These are phyloP conservation scores for Amblyopsis hoosieri DNA, from an alignment of 2,797 vertebrate species.

Conservation along the genomic window DNA sequence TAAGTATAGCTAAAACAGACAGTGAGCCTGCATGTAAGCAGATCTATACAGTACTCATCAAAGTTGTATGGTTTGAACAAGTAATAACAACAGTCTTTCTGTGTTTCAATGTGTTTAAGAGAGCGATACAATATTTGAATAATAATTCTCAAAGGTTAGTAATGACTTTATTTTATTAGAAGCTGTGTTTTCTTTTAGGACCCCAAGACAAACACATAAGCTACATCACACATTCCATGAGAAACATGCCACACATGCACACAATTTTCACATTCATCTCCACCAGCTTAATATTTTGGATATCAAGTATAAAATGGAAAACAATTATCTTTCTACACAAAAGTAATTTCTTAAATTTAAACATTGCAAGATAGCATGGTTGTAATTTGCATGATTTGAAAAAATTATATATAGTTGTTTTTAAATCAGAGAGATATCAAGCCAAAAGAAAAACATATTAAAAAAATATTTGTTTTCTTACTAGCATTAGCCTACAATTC, in stretches of 20 bases:
- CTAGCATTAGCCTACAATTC: conserved; percentile 24
- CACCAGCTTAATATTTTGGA: conserved; percentile 46
- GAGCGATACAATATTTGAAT: conserved; percentile 10
- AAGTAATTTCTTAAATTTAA: conserved; percentile 25
- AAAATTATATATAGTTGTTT: conserved; percentile 37
- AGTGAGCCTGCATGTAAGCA: conserved; percentile 41
- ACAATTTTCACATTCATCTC: conserved; percentile 55
- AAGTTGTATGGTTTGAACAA: conserved; percentile 25
- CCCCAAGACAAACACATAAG: conserved; percentile 23
- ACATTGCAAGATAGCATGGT: conserved; percentile 32
- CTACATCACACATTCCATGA: conserved; percentile 27
- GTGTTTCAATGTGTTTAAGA: background rate
- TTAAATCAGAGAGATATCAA: conserved; percentile 34
- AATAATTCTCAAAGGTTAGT: conserved; percentile 1
- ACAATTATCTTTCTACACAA: conserved; percentile 20
- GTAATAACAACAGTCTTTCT: background rate
- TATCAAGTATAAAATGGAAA: conserved; percentile 28
- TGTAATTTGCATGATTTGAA: background rate
- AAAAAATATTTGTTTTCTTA: conserved; percentile 13
- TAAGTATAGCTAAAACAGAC: conserved; percentile 11
- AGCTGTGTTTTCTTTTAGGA: background rate
- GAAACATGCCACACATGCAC: conserved; percentile 45
- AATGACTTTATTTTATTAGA: background rate
- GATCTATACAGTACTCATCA: conserved; percentile 46
- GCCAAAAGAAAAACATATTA: conserved; percentile 29